Base-by-base conservation (phyloP, 2,888 invertebrate genomes). In the Aporophyla nigra region DNA sequence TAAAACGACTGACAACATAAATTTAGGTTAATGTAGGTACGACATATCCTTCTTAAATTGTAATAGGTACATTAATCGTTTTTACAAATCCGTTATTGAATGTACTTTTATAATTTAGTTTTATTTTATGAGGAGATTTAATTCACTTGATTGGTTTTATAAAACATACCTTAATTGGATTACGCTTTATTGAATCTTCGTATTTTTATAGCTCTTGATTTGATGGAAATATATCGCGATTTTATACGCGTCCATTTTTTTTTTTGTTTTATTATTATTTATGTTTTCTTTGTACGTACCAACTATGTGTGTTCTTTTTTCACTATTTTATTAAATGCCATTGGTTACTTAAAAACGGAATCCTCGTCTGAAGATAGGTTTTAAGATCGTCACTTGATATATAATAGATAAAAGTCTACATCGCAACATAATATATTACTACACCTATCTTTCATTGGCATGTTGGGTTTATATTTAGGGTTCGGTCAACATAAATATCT, bases 1-100 rank as follows among this genome's bases (percentile, higher is more conserved):
- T 54, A 65, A 66, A 53, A 78, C 24, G 62, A 65, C 33, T 74
- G 54, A 56, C 63, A 63, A 74, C 82, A 82, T 70, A 67, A n/a
- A 73, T 71, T 56, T 40, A 73, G 51, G 59, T 85, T 81, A 75
- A 75, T 72, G 43, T 77, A 33, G 27, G 49, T 51, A 65, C 40
- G 51, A 71, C 40, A 59, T 73, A 58, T 46, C n/a, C 49, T 69
- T 69, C n/a, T 19, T 33, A 33, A 49, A 46, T 12, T 19, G 14
- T 19, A 61, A 46, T 56, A 33, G 33, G 33, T 33, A 21, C 43
- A 68, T 71, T 71, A 14, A 58, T 71, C 21, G 63, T 71, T 73
- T 72, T 63, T 51, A 67, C 12, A 69, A 68, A 77, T 71, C 65
- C 24, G 63, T 54, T 56, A 61, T 58, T 56, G 14, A 33, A 53